phyloP scores from a whole-genome alignment of 2,113 vertebrate species.

The Machaerirhynchus nigripectus region DNA sequence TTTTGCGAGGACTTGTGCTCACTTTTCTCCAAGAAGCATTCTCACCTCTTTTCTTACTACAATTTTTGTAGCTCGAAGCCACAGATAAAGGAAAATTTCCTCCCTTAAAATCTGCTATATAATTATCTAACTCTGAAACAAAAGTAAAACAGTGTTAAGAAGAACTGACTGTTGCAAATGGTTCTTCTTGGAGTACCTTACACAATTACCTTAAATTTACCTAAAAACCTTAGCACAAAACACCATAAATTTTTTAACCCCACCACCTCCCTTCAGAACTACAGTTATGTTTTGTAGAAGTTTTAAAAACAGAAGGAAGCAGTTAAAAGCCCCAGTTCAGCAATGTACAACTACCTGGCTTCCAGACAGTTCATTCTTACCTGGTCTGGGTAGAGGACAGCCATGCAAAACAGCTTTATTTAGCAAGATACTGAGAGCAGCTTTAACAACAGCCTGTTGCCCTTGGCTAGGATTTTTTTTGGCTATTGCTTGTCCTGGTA shows the following conservation, averaged over 20 bases:
- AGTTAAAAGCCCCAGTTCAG: background rate
- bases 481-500: conserved; percentile 66
- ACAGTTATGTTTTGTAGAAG: background rate
- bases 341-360: background rate
- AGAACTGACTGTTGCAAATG: background rate
- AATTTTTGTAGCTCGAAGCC: conserved; percentile 76
- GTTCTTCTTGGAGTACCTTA: background rate
- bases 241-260: too few species aligned
- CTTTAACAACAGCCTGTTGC: conserved; percentile 91
- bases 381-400: conserved; percentile 87
- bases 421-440: conserved; percentile 93
- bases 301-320: background rate
- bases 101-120: conserved; percentile 85
- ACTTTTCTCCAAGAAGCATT: conserved; percentile 84
- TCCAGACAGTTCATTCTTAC: conserved; percentile 60
- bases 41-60: conserved; percentile 81
- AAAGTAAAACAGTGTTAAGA: background rate
- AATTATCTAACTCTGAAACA: conserved; percentile 85
- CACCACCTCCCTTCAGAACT: background rate
- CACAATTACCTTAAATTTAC: too few species aligned
- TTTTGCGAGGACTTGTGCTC: conserved; percentile 92
- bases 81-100: conserved; percentile 84
- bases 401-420: conserved; percentile 90
- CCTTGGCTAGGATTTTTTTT: conserved; percentile 82
- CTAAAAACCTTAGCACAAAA: too few species aligned